Percentiles rank a stretch among this genome's conserved stretches.
Evolutionary conservation across 1,140 invertebrate species (phyloP).

Genomic region (Drosophila parabipectinata): DNA sequence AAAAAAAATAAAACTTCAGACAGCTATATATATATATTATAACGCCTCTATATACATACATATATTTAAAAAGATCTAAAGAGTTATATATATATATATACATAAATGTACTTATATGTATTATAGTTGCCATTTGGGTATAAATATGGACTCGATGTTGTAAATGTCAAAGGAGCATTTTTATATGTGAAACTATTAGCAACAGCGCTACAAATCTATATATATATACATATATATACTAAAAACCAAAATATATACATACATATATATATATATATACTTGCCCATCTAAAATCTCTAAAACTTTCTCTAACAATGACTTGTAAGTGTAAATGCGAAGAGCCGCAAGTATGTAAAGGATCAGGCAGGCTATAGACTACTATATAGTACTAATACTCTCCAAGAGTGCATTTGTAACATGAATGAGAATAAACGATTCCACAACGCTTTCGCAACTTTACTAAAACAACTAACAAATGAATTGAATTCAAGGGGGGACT

Average conservation of each 20-base stretch:
- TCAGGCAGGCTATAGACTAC: slow-evolving; percentile 18
- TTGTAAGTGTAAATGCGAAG: slow-evolving; percentile 44
- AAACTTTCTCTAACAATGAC: slow-evolving; percentile 20
- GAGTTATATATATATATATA: slow-evolving; percentile 54
- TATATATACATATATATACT: slow-evolving; percentile 55
- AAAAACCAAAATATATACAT: slow-evolving; percentile 15
- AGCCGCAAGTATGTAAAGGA: slow-evolving; percentile 20
- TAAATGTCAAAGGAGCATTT: slow-evolving; percentile 65
- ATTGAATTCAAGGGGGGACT: neutral
- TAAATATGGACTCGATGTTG: slow-evolving; percentile 57
- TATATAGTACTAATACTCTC: slow-evolving; percentile 40
- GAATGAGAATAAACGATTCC: slow-evolving; percentile 53
- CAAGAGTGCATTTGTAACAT: slow-evolving; percentile 59
- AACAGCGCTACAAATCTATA: slow-evolving; percentile 67
- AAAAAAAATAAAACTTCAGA: slow-evolving; percentile 16
- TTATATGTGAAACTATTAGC: slow-evolving; percentile 54
- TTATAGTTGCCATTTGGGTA: slow-evolving; percentile 68
- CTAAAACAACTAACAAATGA: slow-evolving; percentile 18
- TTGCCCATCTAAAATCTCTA: slow-evolving; percentile 39
- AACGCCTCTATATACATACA: slow-evolving; percentile 23
- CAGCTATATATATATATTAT: slow-evolving; percentile 23
- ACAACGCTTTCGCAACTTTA: slow-evolving; percentile 63
- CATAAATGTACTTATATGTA: slow-evolving; percentile 61
- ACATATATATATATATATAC: slow-evolving; percentile 28
- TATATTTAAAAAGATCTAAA: slow-evolving; percentile 40